Evolutionary conservation across 2,888 invertebrate species (phyloP), one percentile per base, ranked within the genome.

Genomic region (Leucophenga montana): DNA sequence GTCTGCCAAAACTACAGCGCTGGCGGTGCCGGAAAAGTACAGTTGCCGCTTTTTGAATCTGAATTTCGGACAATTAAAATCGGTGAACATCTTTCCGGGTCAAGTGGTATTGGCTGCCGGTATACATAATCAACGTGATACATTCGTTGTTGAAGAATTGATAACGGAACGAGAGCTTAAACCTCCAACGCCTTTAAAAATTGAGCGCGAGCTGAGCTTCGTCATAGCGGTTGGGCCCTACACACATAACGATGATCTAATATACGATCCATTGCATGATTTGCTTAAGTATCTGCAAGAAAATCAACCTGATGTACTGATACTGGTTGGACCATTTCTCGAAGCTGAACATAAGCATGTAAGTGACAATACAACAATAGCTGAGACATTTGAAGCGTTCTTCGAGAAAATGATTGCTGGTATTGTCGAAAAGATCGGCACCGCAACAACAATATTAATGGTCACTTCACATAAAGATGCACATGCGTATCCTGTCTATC

Each of bases 311-410:
- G 93, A 97, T 86, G 89, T 97, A 20, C 91, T 95, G 50, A 91
- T 98, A 73, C 89, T 98, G 80, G 91, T 94, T 13, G 97, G 98
- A 0, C 97, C 97, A 0, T 95, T 97, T 86, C 86, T 97, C 67
- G 96, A 97, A 83, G 90, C 90, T 11, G 91, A 91, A 22, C 94
- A 95, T 86, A 88, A 91, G 14, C 89, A 91, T 70, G 90, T 94
- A n/a, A 89, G 86, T 53, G 91, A 92, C 70, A 91, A 91, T 71
- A 87, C 89, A 0, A 77, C 77, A 3, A 89, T 94, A 78, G 91
- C 91, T 0, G 92, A 93, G 78, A 92, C 94, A 0, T 95, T 92
- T 86, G 93, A 94, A 68, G 90, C 92, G 1, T 91, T 94, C 79
- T 97, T 97, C 85, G 92, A 94, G 70, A 92, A 92, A 82, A 89